Evolutionary conservation across 37 sponge, comb jelly and placozoan species (phyloP), one percentile per base, ranked within the genome.

Genomic region (Amphimedon queenslandica): DNA sequence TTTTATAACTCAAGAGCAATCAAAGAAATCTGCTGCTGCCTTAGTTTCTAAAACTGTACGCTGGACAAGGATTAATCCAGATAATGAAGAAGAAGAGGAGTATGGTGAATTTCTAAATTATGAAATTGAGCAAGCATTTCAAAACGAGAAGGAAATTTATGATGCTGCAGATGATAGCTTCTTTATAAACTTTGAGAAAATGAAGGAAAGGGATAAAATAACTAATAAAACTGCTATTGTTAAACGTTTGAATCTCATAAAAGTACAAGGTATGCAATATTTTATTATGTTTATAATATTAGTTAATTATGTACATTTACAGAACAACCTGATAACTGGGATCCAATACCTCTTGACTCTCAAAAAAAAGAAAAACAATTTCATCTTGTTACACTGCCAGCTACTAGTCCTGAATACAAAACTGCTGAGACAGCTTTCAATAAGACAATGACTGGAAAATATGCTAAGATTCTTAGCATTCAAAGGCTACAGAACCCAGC

Each of bases 401-500:
- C n/a, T n/a, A n/a, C n/a, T n/a, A n/a, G n/a, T n/a, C n/a, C n/a
- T n/a, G n/a, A n/a, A n/a, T n/a, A n/a, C n/a, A n/a, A n/a, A n/a
- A n/a, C n/a, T n/a, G n/a, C n/a, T n/a, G n/a, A n/a, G n/a, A n/a
- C n/a, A n/a, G n/a, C n/a, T n/a, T n/a, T n/a, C n/a, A n/a, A n/a
- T n/a, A n/a, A 74, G 32, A 31, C 20, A 4, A 28, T 58, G 16
- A 58, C 23, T 30, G 58, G 74, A 32, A 2, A 43, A 24, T 78
- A 77, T 36, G 77, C 58, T 63, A 78, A n/a, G 5, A 13, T 66
- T 2, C 71, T 74, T 16, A n/a, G n/a, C n/a, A n/a, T n/a, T n/a
- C n/a, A n/a, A n/a, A n/a, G n/a, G n/a, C n/a, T n/a, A n/a, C n/a
- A 89, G 42, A 79, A 84, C 8, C 81, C 80, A 18, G 55, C 8